Conservation (phyloP, 2,113 vertebrate species). For the Trichomycterus rosablanca region DNA sequence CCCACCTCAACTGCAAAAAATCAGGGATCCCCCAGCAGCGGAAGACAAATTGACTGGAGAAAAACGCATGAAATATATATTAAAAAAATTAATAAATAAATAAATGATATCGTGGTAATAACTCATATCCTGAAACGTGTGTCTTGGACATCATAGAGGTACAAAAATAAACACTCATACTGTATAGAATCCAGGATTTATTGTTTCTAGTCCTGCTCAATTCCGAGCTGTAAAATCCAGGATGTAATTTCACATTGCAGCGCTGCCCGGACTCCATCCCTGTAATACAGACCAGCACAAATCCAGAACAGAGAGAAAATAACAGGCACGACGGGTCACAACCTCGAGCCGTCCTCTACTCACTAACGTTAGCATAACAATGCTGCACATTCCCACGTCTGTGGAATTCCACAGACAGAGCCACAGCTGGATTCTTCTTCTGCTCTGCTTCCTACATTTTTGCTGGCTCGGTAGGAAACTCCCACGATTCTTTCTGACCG, state of each 20-base stretch:
- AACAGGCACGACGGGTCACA: too few relatives aligned
- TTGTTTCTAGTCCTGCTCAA: too few relatives aligned
- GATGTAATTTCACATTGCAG: not conserved
- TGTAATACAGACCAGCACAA: not conserved
- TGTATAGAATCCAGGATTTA: too few relatives aligned
- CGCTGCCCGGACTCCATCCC: not conserved
- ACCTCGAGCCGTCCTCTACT: not conserved
- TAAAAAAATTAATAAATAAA: too few relatives aligned
- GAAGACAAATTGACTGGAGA: too few relatives aligned
- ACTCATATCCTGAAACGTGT: too few relatives aligned
- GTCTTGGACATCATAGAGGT: too few relatives aligned
- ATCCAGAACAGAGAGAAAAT: constrained; percentile 1
- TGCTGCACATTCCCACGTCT: not conserved
- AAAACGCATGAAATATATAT: too few relatives aligned
- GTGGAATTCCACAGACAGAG: constrained; percentile 11
- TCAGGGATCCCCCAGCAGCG: too few relatives aligned
- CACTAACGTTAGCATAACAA: constrained; percentile 12
- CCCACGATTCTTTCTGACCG: constrained; percentile 2
- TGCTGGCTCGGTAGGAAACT: not conserved
- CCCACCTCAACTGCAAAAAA: too few relatives aligned
- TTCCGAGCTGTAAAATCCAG: not conserved
- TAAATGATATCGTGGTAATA: too few relatives aligned
- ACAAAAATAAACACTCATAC: too few relatives aligned
- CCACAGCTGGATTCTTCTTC: constrained; percentile 3
- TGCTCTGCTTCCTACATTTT: constrained; percentile 17